A percentile compares a stretch with the other conserved stretches of the same genome.
Evolutionary conservation across 1,140 invertebrate species (phyloP).

Genomic region (Archivesica marissinica): DNA sequence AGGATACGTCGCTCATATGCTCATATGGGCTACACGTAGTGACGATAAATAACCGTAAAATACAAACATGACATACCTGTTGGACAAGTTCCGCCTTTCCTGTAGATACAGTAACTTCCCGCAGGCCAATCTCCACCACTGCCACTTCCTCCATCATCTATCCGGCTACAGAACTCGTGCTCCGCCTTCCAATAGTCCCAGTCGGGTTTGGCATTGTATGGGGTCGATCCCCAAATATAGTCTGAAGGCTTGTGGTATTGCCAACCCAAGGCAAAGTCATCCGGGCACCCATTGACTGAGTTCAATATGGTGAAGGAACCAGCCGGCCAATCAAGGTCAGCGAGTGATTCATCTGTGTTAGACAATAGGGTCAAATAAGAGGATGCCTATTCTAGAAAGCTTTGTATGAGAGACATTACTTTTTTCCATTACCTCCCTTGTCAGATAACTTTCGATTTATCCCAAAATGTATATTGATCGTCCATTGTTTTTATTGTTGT

Average conservation of each 20-base stretch:
- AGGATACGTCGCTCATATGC: no score
- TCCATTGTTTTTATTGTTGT: no score
- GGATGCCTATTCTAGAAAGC: no score
- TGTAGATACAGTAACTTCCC: conserved; percentile 34
- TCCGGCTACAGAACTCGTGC: conserved; percentile 34
- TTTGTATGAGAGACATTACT: no score
- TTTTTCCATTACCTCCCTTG: no score
- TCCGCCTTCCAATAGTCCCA: neutral
- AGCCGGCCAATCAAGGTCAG: neutral
- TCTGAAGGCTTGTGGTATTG: conserved; percentile 5
- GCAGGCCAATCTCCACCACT: neutral
- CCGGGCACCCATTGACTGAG: conserved; percentile 32
- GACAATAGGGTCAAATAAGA: no score
- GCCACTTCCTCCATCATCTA: neutral
- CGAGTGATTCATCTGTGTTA: neutral
- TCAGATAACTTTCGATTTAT: no score
- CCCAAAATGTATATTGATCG: no score
- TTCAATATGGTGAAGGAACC: conserved; percentile 26
- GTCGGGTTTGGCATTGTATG: neutral
- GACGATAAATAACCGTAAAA: no score
- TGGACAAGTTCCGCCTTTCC: conserved; percentile 42
- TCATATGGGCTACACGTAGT: no score
- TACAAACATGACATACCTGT: no score
- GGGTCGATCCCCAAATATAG: conserved; percentile 18
- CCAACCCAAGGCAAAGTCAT: neutral